Evolutionary conservation across 2,113 vertebrate genomes (phyloP).

Genomic region (Pseudopipra pipra): DNA sequence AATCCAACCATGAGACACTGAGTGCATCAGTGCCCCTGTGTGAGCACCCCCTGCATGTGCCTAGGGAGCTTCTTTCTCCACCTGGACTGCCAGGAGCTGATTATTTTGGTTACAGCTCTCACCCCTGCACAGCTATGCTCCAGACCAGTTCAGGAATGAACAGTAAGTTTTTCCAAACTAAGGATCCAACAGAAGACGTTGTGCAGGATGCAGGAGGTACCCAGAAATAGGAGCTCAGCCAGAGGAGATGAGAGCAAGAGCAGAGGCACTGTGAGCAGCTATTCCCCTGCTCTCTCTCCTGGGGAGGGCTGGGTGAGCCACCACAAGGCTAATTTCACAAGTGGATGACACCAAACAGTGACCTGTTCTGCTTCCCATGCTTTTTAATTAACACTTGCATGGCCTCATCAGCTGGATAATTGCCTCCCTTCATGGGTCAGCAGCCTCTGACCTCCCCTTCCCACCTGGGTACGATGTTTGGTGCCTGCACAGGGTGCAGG

Average conservation of each 20-base stretch:
- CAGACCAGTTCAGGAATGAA: not conserved
- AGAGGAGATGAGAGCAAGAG: not conserved
- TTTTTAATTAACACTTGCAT: constrained; percentile 69
- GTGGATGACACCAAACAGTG: constrained; percentile 52
- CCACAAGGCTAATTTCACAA: constrained; percentile 3
- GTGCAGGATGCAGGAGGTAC: not conserved
- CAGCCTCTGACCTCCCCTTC: not conserved
- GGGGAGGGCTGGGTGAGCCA: not conserved
- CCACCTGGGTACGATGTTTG: not conserved
- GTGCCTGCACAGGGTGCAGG: not conserved
- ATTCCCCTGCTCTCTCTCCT: not conserved
- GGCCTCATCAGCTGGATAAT: constrained; percentile 50
- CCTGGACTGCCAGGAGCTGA: not conserved
- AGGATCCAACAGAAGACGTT: not conserved
- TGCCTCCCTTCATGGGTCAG: constrained; percentile 57
- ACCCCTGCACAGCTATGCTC: not conserved
- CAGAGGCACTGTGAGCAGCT: not conserved
- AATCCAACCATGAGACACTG: not conserved
- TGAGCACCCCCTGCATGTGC: not conserved
- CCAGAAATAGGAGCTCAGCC: not conserved
- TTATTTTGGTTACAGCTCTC: not conserved
- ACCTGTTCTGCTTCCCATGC: constrained; percentile 48
- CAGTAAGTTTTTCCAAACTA: not conserved
- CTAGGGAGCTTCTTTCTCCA: not conserved
- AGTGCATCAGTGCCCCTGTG: not conserved